These are phyloP conservation scores for Listrodromus nycthemerus DNA, from an alignment of 2,888 invertebrate genomes.

Conservation along the genomic window DNA sequence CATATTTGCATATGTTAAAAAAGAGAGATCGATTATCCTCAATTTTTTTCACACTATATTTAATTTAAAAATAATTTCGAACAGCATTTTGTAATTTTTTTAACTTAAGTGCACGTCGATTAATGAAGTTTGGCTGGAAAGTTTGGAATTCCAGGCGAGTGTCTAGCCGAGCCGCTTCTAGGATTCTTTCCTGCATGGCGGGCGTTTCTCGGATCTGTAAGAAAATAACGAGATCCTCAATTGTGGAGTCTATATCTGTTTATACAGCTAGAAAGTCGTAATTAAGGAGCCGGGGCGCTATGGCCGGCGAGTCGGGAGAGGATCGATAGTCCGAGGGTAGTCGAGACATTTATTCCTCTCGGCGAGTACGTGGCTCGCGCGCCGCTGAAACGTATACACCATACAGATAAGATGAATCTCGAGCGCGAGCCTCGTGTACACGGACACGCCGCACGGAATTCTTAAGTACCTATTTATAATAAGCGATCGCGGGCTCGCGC, in stretches of 20 bases:
- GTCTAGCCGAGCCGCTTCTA: constrained; percentile 23
- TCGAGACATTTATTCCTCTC: constrained; percentile 57
- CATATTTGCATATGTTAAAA: too few relatives aligned
- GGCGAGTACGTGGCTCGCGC: constrained; percentile 57
- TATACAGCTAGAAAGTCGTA: constrained; percentile 51
- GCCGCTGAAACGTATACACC: constrained; percentile 16
- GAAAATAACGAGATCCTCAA: constrained; percentile 53
- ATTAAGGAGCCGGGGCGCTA: constrained; percentile 54
- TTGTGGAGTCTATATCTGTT: constrained; percentile 34
- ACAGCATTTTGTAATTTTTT: neutral
- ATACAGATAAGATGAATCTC: constrained; percentile 75
- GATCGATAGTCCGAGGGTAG: constrained; percentile 61
- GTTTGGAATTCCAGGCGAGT: constrained; percentile 38
- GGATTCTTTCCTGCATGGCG: neutral
- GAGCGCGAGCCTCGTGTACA: constrained; percentile 40
- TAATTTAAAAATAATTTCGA: neutral
- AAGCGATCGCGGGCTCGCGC: constrained; percentile 64
- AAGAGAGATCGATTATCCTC: too few relatives aligned
- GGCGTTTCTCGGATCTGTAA: constrained; percentile 15
- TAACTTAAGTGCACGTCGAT: neutral
- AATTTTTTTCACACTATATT: too few relatives aligned
- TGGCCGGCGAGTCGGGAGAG: constrained; percentile 45
- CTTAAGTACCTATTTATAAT: constrained; percentile 78
- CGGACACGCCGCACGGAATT: constrained; percentile 63
- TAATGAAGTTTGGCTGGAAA: neutral